Conservation (phyloP, 1,140 invertebrate species). For the Copidosoma floridanum region DNA sequence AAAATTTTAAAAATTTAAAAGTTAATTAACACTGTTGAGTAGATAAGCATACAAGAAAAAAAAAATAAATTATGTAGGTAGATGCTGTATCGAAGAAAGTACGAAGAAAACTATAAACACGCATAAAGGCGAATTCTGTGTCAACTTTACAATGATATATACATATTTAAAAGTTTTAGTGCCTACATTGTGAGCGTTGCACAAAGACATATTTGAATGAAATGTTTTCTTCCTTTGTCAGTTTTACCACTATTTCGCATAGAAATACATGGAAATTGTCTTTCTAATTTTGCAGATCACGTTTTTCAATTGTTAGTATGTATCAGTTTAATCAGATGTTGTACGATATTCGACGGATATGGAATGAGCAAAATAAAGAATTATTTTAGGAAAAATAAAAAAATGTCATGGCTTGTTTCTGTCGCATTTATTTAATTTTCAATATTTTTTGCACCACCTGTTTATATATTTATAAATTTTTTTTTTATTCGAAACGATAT, state of each 20-base stretch:
- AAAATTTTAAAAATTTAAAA: neutral
- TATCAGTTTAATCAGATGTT: conserved; percentile 13
- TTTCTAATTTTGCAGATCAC: neutral
- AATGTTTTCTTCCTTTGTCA: neutral
- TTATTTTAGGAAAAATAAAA: conserved; percentile 26
- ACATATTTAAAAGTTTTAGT: conserved; percentile 26
- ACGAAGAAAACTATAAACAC: too few relatives aligned
- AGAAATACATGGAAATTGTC: neutral
- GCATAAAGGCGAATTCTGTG: neutral
- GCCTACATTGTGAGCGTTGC: conserved; percentile 15
- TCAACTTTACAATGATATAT: conserved; percentile 25
- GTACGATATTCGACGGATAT: conserved; percentile 17
- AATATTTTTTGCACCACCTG: neutral
- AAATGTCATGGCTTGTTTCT: neutral
- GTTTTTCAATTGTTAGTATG: conserved; percentile 13
- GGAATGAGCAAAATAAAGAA: conserved; percentile 19
- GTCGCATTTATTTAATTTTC: conserved; percentile 7
- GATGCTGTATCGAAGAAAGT: too few relatives aligned
- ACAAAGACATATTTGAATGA: conserved; percentile 2
- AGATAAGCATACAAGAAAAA: conserved; percentile 3
- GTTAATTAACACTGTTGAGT: too few relatives aligned
- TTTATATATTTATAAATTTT: neutral
- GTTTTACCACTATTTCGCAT: neutral
- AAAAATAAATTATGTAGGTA: conserved; percentile 6
- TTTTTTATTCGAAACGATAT: conserved; percentile 10